Evolutionary conservation across 2,113 vertebrate species (phyloP).

Genomic region (Laticauda laticaudata): DNA sequence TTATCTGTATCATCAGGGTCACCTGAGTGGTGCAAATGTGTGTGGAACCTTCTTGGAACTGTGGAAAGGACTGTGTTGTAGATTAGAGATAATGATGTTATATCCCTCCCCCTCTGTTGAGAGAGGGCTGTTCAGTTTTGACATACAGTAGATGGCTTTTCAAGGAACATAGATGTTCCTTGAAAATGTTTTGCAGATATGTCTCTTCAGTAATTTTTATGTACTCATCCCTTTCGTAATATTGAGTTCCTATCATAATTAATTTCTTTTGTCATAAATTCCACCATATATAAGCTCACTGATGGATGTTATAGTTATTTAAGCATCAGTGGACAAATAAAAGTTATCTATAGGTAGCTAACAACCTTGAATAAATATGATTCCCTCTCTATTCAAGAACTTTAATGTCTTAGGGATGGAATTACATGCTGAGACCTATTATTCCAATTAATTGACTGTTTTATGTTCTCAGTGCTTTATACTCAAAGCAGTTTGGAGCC

Average conservation of each 20-base stretch:
- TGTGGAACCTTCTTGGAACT: too few relatives aligned
- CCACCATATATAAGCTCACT: slow-evolving; percentile 71
- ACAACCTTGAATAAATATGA: slow-evolving; percentile 83
- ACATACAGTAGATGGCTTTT: too few relatives aligned
- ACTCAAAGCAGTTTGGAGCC: slow-evolving; percentile 73
- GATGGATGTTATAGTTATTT: slow-evolving; percentile 75
- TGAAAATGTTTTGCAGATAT: slow-evolving; percentile 55
- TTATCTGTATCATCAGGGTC: too few relatives aligned
- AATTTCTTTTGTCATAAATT: slow-evolving; percentile 77
- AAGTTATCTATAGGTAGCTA: slow-evolving; percentile 82
- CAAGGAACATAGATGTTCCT: slow-evolving; percentile 5
- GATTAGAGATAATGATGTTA: too few relatives aligned
- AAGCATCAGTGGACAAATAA: slow-evolving; percentile 81
- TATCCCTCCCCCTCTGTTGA: too few relatives aligned
- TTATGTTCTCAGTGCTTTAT: slow-evolving; percentile 80
- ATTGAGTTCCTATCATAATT: slow-evolving; percentile 68
- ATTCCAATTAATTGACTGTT: slow-evolving; percentile 88
- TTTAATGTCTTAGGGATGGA: slow-evolving; percentile 80
- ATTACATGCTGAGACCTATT: slow-evolving; percentile 85
- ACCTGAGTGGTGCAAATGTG: too few relatives aligned
- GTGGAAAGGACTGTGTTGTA: too few relatives aligned
- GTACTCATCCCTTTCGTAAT: slow-evolving; percentile 76
- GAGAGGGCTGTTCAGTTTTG: too few relatives aligned
- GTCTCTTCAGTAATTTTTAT: slow-evolving; percentile 73
- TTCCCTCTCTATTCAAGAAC: slow-evolving; percentile 71